Evolutionary conservation across 2,797 vertebrate species (phyloP), one percentile per base, ranked within the genome.

Genomic region (Capromys pilorides): DNA sequence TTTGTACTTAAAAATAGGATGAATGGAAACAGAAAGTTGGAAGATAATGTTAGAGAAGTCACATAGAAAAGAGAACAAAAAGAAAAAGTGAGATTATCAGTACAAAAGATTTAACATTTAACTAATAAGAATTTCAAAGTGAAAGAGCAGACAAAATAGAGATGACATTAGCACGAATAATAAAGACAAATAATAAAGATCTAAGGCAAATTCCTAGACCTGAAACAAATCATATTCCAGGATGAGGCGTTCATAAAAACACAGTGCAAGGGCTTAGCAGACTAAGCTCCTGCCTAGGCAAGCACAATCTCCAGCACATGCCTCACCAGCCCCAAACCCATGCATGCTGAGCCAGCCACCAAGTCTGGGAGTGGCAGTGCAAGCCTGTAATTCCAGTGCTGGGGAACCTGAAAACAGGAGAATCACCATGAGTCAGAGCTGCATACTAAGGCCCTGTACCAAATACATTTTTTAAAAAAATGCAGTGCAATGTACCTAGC

Each of bases 1-100:
- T 67, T 81, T 64, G 21, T 59, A 75, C 80, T 91, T 90, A 54
- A 88, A 95, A 93, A 67, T 80, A 90, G 49, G 49, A 95, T 6
- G 73, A 73, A 81, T 67, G 14, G 22, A 78, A 91, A 88, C 18
- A 89, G 28, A 95, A 93, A 84, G 57, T 24, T 61, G 11, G 51
- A 84, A 90, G 77, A 79, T 67, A 79, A 87, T 86, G 41, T 86
- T 91, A 75, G 86, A 28, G 41, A 93, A 84, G 66, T 81, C 18
- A 45, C 28, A 2, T 6, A 85, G 41, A 90, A 69, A 95, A 64
- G 2, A 79, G 57, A 89, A 73, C 22, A 66, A 86, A 88, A 73
- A 71, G 28, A 62, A 88, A 91, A 91, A 92, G 41, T 64, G 31
- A 79, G 71, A 92, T 21, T 39, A 75, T 54, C 57, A 39, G 22